Evolutionary conservation across 1,140 invertebrate genomes (phyloP).

Genomic region (Branchinecta lynchi): DNA sequence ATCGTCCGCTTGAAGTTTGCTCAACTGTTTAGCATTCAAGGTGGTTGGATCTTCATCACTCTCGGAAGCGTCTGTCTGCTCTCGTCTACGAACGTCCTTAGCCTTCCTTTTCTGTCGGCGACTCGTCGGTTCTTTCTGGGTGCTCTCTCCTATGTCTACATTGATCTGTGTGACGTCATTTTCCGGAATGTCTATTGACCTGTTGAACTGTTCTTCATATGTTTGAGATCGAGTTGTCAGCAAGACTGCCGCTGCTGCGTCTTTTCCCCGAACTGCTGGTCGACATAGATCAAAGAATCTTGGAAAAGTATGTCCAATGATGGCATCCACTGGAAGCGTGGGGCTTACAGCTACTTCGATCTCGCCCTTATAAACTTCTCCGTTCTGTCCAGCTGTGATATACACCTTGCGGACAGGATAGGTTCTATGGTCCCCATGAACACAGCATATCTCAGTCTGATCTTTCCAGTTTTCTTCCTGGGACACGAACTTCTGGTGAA

Average conservation of each 20-base stretch:
- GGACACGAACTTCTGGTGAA: neutral
- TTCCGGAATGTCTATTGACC: neutral
- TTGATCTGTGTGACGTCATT: neutral
- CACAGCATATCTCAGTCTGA: neutral
- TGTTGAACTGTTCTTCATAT: neutral
- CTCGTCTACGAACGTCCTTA: neutral
- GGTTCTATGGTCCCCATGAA: neutral
- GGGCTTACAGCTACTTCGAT: neutral
- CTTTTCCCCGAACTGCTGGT: neutral
- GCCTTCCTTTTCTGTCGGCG: neutral
- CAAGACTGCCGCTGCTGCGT: neutral
- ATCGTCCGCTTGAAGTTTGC: neutral
- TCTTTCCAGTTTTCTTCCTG: neutral
- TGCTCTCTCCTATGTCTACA: neutral
- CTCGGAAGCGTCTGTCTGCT: neutral
- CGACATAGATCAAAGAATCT: neutral
- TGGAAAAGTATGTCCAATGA: neutral
- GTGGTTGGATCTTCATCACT: neutral
- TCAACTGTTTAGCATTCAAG: neutral
- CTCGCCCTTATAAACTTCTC: neutral
- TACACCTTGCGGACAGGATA: neutral
- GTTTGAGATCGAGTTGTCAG: neutral
- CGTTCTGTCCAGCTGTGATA: neutral
- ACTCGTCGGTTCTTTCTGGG: neutral
- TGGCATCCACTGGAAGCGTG: neutral